These are phyloP conservation scores for Platyscapa corneri DNA, from an alignment of 1,140 invertebrate genomes.

Conservation along the genomic window DNA sequence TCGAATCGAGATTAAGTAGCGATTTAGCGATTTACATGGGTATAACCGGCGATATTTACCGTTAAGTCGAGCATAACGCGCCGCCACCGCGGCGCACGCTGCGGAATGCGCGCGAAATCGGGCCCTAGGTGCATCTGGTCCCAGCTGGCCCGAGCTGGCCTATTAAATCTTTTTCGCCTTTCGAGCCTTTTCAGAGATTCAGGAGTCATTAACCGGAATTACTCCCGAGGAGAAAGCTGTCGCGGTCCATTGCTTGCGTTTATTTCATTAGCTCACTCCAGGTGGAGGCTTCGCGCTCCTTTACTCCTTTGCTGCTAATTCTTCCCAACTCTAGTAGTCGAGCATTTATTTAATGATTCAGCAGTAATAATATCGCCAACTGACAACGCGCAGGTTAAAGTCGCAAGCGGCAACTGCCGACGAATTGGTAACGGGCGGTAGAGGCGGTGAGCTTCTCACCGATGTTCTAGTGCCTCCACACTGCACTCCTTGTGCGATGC, in stretches of 20 bases:
- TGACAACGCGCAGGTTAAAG: background rate
- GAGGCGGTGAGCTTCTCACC: too few relatives aligned
- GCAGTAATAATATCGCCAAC: background rate
- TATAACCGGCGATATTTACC: slow-evolving; percentile 49
- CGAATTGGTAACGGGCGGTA: background rate
- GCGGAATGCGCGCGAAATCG: background rate
- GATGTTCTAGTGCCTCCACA: too few relatives aligned
- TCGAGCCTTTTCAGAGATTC: background rate
- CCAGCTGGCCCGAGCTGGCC: background rate
- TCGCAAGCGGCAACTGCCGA: background rate
- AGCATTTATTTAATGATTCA: background rate
- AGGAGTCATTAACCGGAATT: background rate
- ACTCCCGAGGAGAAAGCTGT: background rate
- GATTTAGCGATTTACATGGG: slow-evolving; percentile 61
- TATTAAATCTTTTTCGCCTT: background rate
- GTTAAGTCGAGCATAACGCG: slow-evolving; percentile 51
- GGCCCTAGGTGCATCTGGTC: background rate
- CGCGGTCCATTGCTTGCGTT: background rate
- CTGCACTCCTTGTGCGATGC: too few relatives aligned
- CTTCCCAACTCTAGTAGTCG: too few relatives aligned
- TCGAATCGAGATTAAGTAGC: slow-evolving; percentile 58
- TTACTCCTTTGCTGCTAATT: background rate
- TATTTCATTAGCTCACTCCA: background rate
- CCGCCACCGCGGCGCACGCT: background rate
- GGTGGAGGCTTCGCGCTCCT: background rate